A percentile compares a stretch with the other conserved stretches of the same genome.
phyloP scores from a whole-genome alignment of 2,113 vertebrate genomes.

The Lepisosteus oculatus region DNA sequence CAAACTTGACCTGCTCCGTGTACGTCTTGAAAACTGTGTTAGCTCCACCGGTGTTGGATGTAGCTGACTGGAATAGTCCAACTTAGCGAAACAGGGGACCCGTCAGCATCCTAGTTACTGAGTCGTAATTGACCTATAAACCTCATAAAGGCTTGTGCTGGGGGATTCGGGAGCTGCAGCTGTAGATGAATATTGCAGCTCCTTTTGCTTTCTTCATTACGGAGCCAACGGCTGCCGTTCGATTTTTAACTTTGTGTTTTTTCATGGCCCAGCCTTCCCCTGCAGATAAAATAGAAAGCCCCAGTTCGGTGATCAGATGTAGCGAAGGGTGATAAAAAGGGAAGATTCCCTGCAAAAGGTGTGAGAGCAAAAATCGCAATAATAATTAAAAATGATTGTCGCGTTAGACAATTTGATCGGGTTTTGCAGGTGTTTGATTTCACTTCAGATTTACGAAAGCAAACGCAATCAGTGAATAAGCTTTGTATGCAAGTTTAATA shows the following conservation, averaged over 20 bases:
- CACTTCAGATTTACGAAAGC: too few relatives aligned
- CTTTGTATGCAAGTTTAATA: too few relatives aligned
- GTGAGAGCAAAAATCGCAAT: background rate
- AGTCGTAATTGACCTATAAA: background rate
- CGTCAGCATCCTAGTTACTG: background rate
- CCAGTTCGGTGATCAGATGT: background rate
- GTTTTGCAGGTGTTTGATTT: too few relatives aligned
- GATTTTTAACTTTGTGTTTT: background rate
- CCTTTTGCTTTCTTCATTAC: background rate
- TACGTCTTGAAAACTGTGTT: constrained; percentile 42
- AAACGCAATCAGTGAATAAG: too few relatives aligned
- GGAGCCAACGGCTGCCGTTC: background rate
- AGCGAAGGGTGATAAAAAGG: background rate
- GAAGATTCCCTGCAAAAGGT: background rate
- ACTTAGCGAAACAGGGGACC: constrained; percentile 32
- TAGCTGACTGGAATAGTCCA: constrained; percentile 58
- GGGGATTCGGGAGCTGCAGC: background rate
- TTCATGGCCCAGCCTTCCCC: background rate
- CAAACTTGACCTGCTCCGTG: constrained; percentile 36
- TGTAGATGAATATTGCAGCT: background rate
- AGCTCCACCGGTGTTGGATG: constrained; percentile 39
- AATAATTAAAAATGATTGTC: too few relatives aligned
- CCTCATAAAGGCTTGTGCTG: background rate
- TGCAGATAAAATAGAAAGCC: constrained; percentile 16
- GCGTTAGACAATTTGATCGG: too few relatives aligned